These are phyloP conservation scores for Euphysa ruthae DNA, from an alignment of 30 jellyfish, hydroid and myxozoan species.

Conservation along the genomic window DNA sequence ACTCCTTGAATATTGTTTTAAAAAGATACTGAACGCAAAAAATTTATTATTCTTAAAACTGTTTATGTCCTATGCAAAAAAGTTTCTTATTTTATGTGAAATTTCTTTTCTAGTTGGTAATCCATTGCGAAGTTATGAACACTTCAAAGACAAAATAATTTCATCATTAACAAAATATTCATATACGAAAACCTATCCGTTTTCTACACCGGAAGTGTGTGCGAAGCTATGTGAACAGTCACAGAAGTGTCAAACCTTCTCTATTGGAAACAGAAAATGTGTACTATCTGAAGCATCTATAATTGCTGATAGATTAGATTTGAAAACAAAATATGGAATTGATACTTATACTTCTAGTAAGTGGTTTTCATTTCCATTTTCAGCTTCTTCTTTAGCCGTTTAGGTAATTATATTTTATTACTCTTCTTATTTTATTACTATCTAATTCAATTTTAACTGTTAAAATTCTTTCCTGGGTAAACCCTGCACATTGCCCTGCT, in stretches of 20 bases:
- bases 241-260: conserved; percentile 67
- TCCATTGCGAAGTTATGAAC: conserved; percentile 48
- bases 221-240: conserved; percentile 1
- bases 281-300: conserved; percentile 35
- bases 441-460: too few species aligned
- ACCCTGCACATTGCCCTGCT: too few species aligned
- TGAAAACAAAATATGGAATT: conserved; percentile 15
- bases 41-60: too few species aligned
- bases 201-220: conserved; percentile 10
- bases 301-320: conserved; percentile 36
- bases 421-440: too few species aligned
- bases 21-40: too few species aligned
- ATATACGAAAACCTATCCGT: background rate
- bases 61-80: too few species aligned
- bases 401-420: too few species aligned
- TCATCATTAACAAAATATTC: conserved; percentile 26
- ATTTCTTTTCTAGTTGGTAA: conserved; percentile 57
- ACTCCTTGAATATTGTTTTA: too few species aligned
- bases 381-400: too few species aligned
- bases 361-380: too few species aligned
- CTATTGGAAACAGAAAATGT: conserved; percentile 27
- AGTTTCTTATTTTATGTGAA: too few species aligned
- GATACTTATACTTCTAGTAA: conserved; percentile 67
- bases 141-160: conserved; percentile 40
- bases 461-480: too few species aligned